These are phyloP conservation scores for Oreochromis tanganicae DNA, from an alignment of 2,113 vertebrate species.

Conservation along the genomic window DNA sequence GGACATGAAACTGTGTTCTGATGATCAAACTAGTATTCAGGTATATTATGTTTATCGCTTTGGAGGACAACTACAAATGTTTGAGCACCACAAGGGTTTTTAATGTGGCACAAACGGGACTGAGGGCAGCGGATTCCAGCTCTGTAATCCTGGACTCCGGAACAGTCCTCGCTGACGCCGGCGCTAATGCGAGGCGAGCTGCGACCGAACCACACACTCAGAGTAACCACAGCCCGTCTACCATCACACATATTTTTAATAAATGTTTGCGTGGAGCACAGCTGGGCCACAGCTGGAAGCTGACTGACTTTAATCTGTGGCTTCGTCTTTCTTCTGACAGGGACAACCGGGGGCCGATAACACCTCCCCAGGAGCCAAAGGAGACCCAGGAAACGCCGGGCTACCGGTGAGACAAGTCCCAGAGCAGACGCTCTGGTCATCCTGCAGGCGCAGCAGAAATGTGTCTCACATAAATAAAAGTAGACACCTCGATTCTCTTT, in stretches of 20 bases:
- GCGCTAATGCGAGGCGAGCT: not conserved
- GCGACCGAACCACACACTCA: not conserved
- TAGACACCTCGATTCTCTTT: not conserved
- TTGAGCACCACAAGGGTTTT: not conserved
- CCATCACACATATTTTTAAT: not conserved
- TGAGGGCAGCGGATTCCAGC: not conserved
- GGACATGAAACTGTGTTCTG: not conserved
- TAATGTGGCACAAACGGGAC: not conserved
- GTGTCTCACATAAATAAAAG: not conserved
- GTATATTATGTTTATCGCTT: not conserved
- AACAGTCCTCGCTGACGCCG: not conserved
- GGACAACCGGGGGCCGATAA: constrained; percentile 73
- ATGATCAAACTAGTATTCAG: not conserved
- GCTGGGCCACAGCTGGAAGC: not conserved
- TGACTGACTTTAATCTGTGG: not conserved
- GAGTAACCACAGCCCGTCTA: not conserved
- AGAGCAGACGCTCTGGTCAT: not conserved
- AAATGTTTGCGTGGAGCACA: accelerated
- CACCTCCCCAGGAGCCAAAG: constrained; percentile 67
- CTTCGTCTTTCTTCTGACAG: constrained; percentile 53
- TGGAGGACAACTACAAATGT: not conserved
- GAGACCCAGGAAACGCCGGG: constrained; percentile 74
- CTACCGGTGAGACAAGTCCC: constrained; percentile 56
- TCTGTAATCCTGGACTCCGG: not conserved
- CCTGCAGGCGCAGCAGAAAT: not conserved